These are phyloP conservation scores for Lasioglossum vierecki DNA, from an alignment of 2,888 invertebrate species.

Conservation along the genomic window DNA sequence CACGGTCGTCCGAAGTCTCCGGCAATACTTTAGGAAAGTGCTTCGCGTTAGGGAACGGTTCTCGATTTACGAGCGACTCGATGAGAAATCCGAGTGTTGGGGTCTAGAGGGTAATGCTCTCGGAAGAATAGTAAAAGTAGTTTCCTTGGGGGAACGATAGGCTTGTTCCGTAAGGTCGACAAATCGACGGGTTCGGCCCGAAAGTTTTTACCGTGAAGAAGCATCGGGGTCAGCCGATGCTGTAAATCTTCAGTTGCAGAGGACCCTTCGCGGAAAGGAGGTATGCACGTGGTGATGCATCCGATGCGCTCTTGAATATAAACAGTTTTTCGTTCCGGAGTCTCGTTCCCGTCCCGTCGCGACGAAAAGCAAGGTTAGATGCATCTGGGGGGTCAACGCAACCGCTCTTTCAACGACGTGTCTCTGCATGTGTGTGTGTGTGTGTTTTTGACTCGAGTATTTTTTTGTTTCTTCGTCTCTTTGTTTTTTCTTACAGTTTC, in stretches of 20 bases:
- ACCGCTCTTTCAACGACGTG: not conserved
- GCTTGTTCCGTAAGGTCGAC: constrained; percentile 25
- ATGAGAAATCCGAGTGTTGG: constrained; percentile 26
- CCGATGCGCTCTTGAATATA: constrained; percentile 23
- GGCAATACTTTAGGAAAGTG: constrained; percentile 28
- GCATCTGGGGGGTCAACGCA: not conserved
- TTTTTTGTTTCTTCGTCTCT: not conserved
- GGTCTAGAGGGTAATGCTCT: constrained; percentile 2
- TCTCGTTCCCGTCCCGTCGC: not conserved
- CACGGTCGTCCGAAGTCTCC: not conserved
- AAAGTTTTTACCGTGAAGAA: constrained; percentile 53
- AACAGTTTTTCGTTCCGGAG: not conserved
- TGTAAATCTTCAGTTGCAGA: constrained; percentile 51
- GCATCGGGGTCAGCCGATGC: constrained; percentile 44
- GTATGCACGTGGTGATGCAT: constrained; percentile 15
- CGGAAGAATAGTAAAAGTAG: constrained; percentile 42
- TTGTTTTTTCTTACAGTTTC: not conserved
- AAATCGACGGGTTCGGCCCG: constrained; percentile 49
- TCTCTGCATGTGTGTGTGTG: not conserved
- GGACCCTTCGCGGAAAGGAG: constrained; percentile 23
- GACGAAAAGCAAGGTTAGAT: not conserved
- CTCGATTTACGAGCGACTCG: constrained; percentile 47
- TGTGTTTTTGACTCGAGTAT: too few species aligned
- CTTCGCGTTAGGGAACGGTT: constrained; percentile 6
- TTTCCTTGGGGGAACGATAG: constrained; percentile 32